phyloP scores from a whole-genome alignment of 30 jellyfish, hydroid and myxozoan genomes.

The Chrysaora quinquecirrha region DNA sequence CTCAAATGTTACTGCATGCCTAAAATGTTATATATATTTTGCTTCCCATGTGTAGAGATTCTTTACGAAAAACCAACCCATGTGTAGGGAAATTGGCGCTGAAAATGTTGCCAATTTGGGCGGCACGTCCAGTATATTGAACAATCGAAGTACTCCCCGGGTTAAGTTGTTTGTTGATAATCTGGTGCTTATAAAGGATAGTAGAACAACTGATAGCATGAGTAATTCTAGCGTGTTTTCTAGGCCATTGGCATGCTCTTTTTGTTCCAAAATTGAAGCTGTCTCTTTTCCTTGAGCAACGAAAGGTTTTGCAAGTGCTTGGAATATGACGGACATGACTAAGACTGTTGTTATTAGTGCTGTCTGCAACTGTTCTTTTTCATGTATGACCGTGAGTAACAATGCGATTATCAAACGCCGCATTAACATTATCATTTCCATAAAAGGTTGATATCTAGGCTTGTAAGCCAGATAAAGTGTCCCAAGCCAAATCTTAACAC shows the following conservation, averaged over 20 bases:
- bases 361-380: conserved; percentile 19
- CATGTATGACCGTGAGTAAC: conserved; percentile 20
- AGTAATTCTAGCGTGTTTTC: conserved; percentile 37
- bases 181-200: conserved; percentile 36
- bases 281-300: neutral
- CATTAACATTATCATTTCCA: conserved; percentile 35
- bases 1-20: too few relatives aligned
- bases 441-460: conserved; percentile 15
- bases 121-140: too few relatives aligned
- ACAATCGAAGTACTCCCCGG: too few relatives aligned
- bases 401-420: conserved; percentile 46
- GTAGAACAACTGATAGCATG: conserved; percentile 41
- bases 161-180: conserved; percentile 8
- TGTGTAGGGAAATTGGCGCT: too few relatives aligned
- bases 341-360: conserved; percentile 11
- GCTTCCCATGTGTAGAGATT: too few relatives aligned
- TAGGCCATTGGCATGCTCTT: conserved; percentile 9
- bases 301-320: conserved; percentile 48
- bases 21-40: too few relatives aligned
- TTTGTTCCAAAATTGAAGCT: neutral
- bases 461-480: conserved; percentile 23
- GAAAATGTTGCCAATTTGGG: too few relatives aligned
- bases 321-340: conserved; percentile 29
- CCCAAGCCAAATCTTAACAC: conserved; percentile 36
- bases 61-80: too few relatives aligned